Percentiles rank a stretch among this genome's conserved stretches.
These are phyloP conservation scores for Nephotettix cincticeps DNA, from an alignment of 1,140 invertebrate genomes.

Conservation along the genomic window DNA sequence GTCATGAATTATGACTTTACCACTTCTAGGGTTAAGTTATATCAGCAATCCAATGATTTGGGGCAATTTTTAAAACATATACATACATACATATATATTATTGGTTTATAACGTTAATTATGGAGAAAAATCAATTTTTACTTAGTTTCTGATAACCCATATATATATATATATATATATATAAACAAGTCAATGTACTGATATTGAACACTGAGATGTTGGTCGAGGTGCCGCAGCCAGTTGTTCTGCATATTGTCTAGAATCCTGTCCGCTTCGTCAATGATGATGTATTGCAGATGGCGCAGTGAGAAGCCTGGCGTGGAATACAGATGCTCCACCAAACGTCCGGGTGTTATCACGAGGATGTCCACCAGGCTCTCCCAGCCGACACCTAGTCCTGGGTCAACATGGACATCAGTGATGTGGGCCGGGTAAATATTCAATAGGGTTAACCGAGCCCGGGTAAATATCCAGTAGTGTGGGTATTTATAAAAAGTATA, in stretches of 20 bases:
- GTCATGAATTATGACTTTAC: no score
- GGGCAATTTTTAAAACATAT: no score
- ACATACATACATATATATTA: no score
- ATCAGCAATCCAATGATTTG: no score
- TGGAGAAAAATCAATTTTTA: background rate
- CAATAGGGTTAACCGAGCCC: no score
- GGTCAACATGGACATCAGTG: conserved; percentile 51
- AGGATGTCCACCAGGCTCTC: conserved; percentile 79
- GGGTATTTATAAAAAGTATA: no score
- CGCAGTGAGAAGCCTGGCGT: conserved; percentile 84
- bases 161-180: no score
- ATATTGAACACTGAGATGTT: conserved; percentile 23
- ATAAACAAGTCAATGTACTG: no score
- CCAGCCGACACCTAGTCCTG: conserved; percentile 28
- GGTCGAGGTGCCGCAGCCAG: conserved; percentile 72
- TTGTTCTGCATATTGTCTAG: conserved; percentile 88
- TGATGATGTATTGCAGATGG: conserved; percentile 80
- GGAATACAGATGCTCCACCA: conserved; percentile 88
- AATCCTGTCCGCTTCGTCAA: conserved; percentile 95
- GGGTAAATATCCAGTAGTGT: no score
- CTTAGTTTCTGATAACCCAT: no score
- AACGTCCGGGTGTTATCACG: conserved; percentile 88
- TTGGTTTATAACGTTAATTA: background rate
- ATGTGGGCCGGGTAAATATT: no score
- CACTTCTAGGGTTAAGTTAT: no score